These are phyloP conservation scores for Adelosebastes latens DNA, from an alignment of 2,797 vertebrate species.

Conservation along the genomic window DNA sequence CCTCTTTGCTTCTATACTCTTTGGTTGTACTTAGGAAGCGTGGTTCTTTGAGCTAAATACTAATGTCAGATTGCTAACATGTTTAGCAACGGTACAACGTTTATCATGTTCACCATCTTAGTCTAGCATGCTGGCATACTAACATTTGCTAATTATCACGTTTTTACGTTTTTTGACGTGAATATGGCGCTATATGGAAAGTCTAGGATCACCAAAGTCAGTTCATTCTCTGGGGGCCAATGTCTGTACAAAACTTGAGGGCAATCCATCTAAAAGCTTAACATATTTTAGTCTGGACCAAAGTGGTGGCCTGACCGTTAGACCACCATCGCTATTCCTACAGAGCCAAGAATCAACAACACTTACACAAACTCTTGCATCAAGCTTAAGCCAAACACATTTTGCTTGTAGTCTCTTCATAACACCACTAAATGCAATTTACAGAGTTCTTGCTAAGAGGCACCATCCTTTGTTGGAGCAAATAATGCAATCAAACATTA, in stretches of 20 bases:
- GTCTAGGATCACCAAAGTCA: neutral
- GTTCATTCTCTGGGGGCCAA: neutral
- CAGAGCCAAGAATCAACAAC: neutral
- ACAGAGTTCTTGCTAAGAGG: neutral
- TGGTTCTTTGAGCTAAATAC: neutral
- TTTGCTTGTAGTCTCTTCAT: neutral
- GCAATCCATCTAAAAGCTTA: neutral
- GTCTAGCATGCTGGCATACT: neutral
- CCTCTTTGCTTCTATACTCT: too few species aligned
- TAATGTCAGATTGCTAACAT: neutral
- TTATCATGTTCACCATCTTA: neutral
- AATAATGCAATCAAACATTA: constrained; percentile 1
- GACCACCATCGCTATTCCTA: neutral
- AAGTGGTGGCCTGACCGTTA: neutral
- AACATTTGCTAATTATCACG: neutral
- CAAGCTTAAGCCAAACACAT: neutral
- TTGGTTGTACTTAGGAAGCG: neutral
- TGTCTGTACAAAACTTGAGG: neutral
- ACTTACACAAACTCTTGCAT: constrained; percentile 1
- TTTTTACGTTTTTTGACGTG: neutral
- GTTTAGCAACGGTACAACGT: too few species aligned
- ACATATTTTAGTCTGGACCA: too few species aligned
- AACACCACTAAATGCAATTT: neutral
- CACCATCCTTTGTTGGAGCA: neutral
- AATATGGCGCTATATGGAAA: neutral